Base-by-base conservation (phyloP, 2,888 invertebrate species). In the Galerucella pusilla region DNA sequence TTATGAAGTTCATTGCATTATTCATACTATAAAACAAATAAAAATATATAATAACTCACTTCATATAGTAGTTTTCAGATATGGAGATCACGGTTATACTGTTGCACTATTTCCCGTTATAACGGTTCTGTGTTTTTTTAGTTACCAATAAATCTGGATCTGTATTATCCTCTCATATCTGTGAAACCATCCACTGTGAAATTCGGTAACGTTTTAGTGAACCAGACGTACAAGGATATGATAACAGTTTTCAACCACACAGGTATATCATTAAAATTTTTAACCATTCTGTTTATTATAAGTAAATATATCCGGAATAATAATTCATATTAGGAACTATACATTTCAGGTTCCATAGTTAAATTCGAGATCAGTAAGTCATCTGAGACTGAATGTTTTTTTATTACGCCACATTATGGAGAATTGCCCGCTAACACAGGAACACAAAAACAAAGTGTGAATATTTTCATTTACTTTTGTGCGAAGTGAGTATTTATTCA, bases 391-490 rank as follows among this genome's bases (percentile, higher is more conserved):
- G 78, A 80, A 16, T 80, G 77, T 61, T 79, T 84, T 52, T 71
- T 77, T 12, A 78, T 83, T 14, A 75, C 64, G 14, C 84, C 84
- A 7, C 75, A 77, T 65, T 73, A 76, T 69, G 83, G 83, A 54
- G 78, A 81, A 77, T 80, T 85, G 20, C 76, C 75, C 9, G 73
- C 75, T 68, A 81, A 78, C 65, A 80, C 79, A 35, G 85, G 84
- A 63, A 67, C 70, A 12, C 81, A 82, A 66, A 77, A 78, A n/a
- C 79, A 78, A 16, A 83, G 81, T 75, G 68, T 75, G 5, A 78
- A 82, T 67, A 74, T 85, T 57, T 77, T 78, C 16, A 74, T 85
- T 28, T 85, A 83, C 76, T 85, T 85, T 71, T 82, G 82, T 12
- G 84, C 85, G 20, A 77, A 46, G 83, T 83, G 75, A 79, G 75